Evolutionary conservation across 35 echinoderm and acorn worm species (phyloP).

Genomic region (Heliocidaris tuberculata): DNA sequence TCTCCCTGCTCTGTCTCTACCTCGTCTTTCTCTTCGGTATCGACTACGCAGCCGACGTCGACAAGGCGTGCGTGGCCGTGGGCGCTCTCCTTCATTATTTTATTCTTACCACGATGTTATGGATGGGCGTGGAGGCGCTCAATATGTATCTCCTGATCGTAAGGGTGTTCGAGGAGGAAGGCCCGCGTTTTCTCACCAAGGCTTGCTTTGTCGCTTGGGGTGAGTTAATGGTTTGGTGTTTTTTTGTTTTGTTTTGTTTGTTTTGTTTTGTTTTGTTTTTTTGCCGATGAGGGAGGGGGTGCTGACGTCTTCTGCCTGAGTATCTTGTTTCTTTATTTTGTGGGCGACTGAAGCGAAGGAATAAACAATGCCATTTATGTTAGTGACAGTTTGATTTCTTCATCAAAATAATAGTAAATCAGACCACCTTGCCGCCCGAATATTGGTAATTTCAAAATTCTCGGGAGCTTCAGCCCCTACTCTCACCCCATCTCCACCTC

Average conservation of each 20-base stretch:
- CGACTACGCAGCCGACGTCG: constrained; percentile 47
- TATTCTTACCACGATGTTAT: constrained; percentile 67
- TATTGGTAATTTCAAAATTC: too few species aligned
- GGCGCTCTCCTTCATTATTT: constrained; percentile 88
- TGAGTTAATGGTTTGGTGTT: constrained; percentile 58
- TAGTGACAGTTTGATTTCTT: too few species aligned
- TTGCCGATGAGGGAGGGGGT: too few species aligned
- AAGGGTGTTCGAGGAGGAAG: constrained; percentile 72
- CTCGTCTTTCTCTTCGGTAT: constrained; percentile 76
- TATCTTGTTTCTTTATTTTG: not conserved
- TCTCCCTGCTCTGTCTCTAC: constrained; percentile 76
- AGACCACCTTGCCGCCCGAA: too few species aligned
- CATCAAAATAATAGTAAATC: too few species aligned
- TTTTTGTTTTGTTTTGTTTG: too few species aligned
- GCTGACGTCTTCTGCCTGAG: too few species aligned
- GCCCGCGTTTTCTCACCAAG: constrained; percentile 64
- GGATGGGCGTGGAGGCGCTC: constrained; percentile 90
- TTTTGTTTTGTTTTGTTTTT: too few species aligned
- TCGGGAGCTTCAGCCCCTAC: too few species aligned
- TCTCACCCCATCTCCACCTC: too few species aligned
- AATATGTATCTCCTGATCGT: constrained; percentile 85
- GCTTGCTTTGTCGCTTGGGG: constrained; percentile 76
- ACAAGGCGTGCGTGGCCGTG: constrained; percentile 41
- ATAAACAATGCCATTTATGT: too few species aligned
- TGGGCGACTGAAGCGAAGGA: not conserved